Percentiles rank a stretch among this genome's conserved stretches.
Evolutionary conservation across 1,140 invertebrate genomes (phyloP).

Genomic region (Lepidurus apus): DNA sequence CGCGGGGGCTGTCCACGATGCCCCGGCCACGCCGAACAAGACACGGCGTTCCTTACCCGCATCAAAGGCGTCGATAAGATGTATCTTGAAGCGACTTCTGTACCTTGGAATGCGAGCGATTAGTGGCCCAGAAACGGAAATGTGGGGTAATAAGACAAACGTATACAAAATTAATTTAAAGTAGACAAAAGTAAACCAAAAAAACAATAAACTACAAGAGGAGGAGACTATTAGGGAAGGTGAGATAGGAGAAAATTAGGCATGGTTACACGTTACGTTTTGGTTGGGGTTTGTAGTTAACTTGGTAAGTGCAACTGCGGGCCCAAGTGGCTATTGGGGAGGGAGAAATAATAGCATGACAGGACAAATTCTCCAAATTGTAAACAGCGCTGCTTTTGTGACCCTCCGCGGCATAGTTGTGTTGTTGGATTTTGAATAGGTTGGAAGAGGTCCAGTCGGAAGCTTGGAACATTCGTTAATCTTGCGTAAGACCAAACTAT

Average conservation of each 20-base stretch:
- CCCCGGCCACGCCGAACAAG: background rate
- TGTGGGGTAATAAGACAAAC: background rate
- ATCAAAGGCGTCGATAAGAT: constrained; percentile 19
- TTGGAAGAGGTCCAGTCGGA: background rate
- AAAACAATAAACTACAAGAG: background rate
- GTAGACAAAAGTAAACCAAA: background rate
- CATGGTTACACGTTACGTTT: background rate
- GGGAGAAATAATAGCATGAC: constrained; percentile 3
- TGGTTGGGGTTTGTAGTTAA: background rate
- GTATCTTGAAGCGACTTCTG: background rate
- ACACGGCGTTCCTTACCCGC: background rate
- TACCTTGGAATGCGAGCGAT: background rate
- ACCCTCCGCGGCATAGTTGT: background rate
- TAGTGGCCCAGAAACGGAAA: background rate
- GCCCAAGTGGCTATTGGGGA: background rate
- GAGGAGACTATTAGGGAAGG: background rate
- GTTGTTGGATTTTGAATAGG: constrained; percentile 1
- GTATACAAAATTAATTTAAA: no score
- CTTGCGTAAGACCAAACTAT: no score
- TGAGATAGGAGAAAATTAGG: background rate
- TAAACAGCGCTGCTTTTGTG: background rate
- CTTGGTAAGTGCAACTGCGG: background rate
- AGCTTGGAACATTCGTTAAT: no score
- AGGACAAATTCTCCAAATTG: background rate
- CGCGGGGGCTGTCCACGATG: background rate